Evolutionary conservation across 2,797 vertebrate genomes (phyloP).

Genomic region (Platyrinchus mystaceus): DNA sequence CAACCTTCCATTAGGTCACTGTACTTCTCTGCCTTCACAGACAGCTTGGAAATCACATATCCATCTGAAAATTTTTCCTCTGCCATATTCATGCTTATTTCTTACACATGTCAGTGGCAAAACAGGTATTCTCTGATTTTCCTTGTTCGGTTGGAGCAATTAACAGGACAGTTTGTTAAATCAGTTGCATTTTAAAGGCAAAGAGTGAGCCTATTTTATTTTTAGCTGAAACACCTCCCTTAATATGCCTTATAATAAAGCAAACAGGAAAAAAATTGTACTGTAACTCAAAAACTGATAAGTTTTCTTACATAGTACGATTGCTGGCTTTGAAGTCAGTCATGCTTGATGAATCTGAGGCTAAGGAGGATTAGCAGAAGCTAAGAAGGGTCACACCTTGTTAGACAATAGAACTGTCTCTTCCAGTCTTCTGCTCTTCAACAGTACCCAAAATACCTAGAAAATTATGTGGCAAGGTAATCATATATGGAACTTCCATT

Average conservation of each 20-base stretch:
- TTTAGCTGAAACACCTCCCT: background rate
- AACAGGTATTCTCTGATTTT: background rate
- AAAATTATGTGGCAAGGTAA: background rate
- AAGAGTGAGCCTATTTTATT: background rate
- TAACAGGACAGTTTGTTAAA: background rate
- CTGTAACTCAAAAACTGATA: background rate
- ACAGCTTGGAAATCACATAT: background rate
- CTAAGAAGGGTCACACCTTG: background rate
- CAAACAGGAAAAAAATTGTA: background rate
- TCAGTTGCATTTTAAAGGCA: background rate
- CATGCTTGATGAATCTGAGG: background rate
- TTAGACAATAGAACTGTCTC: background rate
- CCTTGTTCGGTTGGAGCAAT: background rate
- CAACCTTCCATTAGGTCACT: background rate
- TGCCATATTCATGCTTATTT: background rate
- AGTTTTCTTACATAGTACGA: background rate
- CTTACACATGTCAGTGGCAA: background rate
- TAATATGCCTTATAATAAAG: background rate
- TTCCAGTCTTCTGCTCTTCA: background rate
- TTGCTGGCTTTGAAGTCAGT: background rate
- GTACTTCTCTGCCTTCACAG: background rate
- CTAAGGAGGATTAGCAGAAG: background rate
- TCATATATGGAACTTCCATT: background rate
- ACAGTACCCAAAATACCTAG: background rate
- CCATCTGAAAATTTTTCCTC: background rate